Evolutionary conservation across 2,113 vertebrate genomes (phyloP).

Genomic region (Aphyosemion australe): DNA sequence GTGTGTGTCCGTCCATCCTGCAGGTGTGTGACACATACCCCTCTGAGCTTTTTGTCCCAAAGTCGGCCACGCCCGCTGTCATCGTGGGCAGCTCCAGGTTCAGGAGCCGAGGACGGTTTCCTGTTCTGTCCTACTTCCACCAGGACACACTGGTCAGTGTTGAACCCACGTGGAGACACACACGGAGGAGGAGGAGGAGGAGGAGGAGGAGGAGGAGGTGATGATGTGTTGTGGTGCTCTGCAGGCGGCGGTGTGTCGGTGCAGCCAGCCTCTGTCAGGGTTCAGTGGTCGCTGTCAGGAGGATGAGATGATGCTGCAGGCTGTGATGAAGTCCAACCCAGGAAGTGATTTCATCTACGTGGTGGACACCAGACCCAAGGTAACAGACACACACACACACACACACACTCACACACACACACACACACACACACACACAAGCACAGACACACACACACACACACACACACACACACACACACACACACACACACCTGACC

Average conservation of each 20-base stretch:
- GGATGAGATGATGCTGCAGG: conserved; percentile 95
- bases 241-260: conserved; percentile 93
- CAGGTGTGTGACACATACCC: conserved; percentile 96
- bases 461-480: no score
- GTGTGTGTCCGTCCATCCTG: not conserved
- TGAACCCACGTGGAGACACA: no score
- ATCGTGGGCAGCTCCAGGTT: conserved; percentile 94
- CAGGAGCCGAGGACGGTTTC: conserved; percentile 92
- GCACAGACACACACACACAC: no score
- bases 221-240: not conserved
- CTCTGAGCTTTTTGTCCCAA: conserved; percentile 90
- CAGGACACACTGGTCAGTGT: conserved; percentile 88
- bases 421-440: no score
- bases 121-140: conserved; percentile 90
- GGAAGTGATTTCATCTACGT: conserved; percentile 93
- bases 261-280: conserved; percentile 95
- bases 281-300: conserved; percentile 95
- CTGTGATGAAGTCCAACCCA: conserved; percentile 93
- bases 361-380: conserved; percentile 96
- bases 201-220: not conserved
- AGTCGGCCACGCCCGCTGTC: conserved; percentile 85
- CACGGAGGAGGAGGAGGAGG: no score
- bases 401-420: not conserved
- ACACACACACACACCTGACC: no score
- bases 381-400: conserved; percentile 47